Evolutionary conservation across 2,888 invertebrate genomes (phyloP), one percentile per base, ranked within the genome.

Genomic region (Trichacis sp.): DNA sequence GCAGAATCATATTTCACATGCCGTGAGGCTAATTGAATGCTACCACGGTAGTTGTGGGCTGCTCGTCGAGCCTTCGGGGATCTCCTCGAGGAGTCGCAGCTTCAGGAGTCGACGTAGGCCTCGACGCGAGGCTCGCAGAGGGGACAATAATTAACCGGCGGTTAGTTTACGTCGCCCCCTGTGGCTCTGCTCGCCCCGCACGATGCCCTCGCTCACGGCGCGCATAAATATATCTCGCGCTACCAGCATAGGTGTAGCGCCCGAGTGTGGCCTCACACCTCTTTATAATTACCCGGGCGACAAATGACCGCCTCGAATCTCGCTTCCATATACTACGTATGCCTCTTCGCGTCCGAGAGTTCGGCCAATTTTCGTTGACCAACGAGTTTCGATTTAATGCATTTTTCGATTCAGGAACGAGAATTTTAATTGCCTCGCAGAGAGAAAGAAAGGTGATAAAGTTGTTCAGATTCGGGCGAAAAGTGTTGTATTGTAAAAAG

Each of bases 281-380:
- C 79, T 77, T 83, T 81, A 82, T 82, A 82, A 83, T 83, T 83
- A 83, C 81, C 80, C 77, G 74, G 75, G 75, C 79, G 82, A 83
- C 83, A 82, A 83, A 83, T 82, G 83, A 82, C 76, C 48, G 30
- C 51, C 63, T n/a, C n/a, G n/a, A n/a, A n/a, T 68, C 59, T 62
- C 64, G 56, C 56, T 56, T 64, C 53, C 63, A 64, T 67, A 67
- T n/a, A n/a, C n/a, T n/a, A n/a, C n/a, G n/a, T n/a, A n/a, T n/a
- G n/a, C n/a, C n/a, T n/a, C n/a, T n/a, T n/a, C n/a, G n/a, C n/a
- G 24, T 24, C 24, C 24, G 24, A 8, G 24, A 8, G 8, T 24
- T 24, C 8, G 24, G 24, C 24, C 8, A 8, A 3, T 24, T 24
- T 24, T 24, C 24, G 24, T 24, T 8, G 24, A 3, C 4, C 4